Evolutionary conservation across 2,888 invertebrate species (phyloP).

Genomic region (Caenorhabditis panamensis): DNA sequence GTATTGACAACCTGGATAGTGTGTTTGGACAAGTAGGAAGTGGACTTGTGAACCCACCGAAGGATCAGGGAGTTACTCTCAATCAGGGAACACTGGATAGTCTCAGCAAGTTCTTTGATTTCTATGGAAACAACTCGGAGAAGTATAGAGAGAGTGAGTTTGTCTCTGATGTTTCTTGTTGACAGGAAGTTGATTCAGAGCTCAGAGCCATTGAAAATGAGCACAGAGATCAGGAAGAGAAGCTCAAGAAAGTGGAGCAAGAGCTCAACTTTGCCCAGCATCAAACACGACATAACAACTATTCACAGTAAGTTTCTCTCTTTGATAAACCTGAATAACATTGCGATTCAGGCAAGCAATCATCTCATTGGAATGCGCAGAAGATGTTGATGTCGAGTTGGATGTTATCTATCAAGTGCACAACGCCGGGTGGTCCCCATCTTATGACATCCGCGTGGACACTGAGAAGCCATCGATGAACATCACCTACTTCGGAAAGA

Average conservation of each 20-base stretch:
- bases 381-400: slow-evolving; percentile 55
- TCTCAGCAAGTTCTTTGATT: slow-evolving; percentile 66
- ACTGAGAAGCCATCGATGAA: slow-evolving; percentile 60
- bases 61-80: slow-evolving; percentile 28
- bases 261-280: slow-evolving; percentile 9
- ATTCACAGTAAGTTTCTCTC: slow-evolving; percentile 9
- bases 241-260: slow-evolving; percentile 15
- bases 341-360: slow-evolving; percentile 54
- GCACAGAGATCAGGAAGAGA: slow-evolving; percentile 28
- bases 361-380: slow-evolving; percentile 59
- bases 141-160: slow-evolving; percentile 42
- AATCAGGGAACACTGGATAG: slow-evolving; percentile 62
- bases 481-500: slow-evolving; percentile 61
- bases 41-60: slow-evolving; percentile 52
- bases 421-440: slow-evolving; percentile 75
- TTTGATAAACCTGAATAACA: neutral
- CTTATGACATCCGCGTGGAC: slow-evolving; percentile 77
- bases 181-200: slow-evolving; percentile 4
- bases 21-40: slow-evolving; percentile 37
- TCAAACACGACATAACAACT: neutral
- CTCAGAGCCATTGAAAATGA: slow-evolving; percentile 13
- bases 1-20: slow-evolving; percentile 29
- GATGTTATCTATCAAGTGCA: slow-evolving; percentile 72
- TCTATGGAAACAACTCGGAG: slow-evolving; percentile 60
- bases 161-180: neutral